phyloP scores from a whole-genome alignment of 2,113 vertebrate genomes.

The Ictalurus furcatus region DNA sequence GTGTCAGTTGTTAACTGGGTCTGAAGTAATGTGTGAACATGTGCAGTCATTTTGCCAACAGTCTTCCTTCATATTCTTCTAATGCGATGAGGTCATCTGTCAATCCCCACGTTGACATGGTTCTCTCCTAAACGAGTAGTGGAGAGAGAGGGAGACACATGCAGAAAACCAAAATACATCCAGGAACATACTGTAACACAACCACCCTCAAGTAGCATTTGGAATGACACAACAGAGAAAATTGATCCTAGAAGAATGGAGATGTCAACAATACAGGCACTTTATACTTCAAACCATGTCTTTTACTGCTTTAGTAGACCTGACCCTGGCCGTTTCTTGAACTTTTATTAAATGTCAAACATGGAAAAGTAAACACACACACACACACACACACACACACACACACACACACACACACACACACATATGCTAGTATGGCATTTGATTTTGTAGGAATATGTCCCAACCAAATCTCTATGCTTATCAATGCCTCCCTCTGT shows the following conservation, averaged over 20 bases:
- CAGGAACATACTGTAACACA: neutral
- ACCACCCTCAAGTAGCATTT: neutral
- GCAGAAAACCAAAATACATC: neutral
- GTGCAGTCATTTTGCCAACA: neutral
- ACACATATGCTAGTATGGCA: neutral
- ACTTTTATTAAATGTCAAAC: conserved; percentile 32
- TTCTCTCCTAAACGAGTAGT: neutral
- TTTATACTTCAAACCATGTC: neutral
- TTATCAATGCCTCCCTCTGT: conserved; percentile 2
- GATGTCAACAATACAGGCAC: neutral
- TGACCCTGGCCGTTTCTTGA: neutral
- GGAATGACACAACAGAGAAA: neutral
- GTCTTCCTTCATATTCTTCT: neutral
- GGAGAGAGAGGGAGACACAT: neutral
- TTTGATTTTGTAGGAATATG: conserved; percentile 9
- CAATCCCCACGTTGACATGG: neutral
- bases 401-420: neutral
- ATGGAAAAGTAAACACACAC: conserved; percentile 1
- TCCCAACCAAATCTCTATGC: conserved; percentile 7
- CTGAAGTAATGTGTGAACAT: neutral
- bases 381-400: neutral
- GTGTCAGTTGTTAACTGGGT: neutral
- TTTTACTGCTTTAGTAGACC: neutral
- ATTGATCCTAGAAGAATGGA: neutral
- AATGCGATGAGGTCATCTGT: neutral